phyloP scores from a whole-genome alignment of 2,797 vertebrate genomes.

The Ctenosaura bakeri region DNA sequence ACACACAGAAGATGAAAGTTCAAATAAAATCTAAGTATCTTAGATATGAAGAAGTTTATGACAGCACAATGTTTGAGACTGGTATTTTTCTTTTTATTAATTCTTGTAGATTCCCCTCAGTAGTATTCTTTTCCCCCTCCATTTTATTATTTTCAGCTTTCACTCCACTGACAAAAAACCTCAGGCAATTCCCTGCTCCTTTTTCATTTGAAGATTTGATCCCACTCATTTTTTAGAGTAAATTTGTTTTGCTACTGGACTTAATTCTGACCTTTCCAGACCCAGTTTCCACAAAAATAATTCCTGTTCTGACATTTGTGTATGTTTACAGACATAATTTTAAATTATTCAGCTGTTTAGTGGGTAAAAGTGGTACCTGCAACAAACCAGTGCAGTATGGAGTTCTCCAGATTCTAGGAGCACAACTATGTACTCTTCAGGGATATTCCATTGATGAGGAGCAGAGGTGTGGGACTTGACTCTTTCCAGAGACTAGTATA shows the following conservation, averaged over 20 bases:
- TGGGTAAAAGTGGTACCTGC: too few relatives aligned
- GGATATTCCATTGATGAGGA: too few relatives aligned
- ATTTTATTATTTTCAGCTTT: constrained; percentile 62
- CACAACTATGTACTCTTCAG: too few relatives aligned
- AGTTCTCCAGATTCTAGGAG: too few relatives aligned
- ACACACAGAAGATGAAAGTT: constrained; percentile 77
- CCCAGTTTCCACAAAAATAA: neutral
- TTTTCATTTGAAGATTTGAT: constrained; percentile 42
- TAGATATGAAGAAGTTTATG: constrained; percentile 80
- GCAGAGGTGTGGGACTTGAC: too few relatives aligned
- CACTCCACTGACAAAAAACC: neutral
- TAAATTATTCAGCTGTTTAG: neutral
- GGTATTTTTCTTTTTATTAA: constrained; percentile 81
- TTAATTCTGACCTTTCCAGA: neutral
- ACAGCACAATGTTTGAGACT: constrained; percentile 77
- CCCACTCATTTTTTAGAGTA: constrained; percentile 8
- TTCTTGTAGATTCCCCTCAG: constrained; percentile 74
- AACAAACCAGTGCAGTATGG: too few relatives aligned
- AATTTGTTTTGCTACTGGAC: neutral
- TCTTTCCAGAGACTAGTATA: too few relatives aligned
- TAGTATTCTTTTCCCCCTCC: constrained; percentile 73
- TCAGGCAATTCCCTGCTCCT: neutral
- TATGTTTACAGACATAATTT: neutral
- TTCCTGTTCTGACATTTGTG: neutral
- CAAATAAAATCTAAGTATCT: constrained; percentile 82